Evolutionary conservation across 2,113 vertebrate genomes (phyloP).

Genomic region (Zapornia atra): DNA sequence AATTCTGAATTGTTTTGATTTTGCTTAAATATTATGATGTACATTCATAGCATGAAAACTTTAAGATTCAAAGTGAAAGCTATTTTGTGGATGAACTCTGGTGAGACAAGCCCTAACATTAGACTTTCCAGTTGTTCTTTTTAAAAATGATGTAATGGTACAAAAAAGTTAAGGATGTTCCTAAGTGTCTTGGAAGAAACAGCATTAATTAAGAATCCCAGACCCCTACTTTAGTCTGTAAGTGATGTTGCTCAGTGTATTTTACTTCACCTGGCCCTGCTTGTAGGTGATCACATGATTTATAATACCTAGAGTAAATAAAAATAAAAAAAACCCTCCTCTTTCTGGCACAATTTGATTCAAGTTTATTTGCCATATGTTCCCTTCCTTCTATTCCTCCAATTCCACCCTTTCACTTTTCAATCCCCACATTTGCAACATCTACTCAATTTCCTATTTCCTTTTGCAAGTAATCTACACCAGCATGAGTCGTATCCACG

Average conservation of each 20-base stretch:
- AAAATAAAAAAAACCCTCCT: not conserved
- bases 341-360: not conserved
- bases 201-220: not conserved
- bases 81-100: not conserved
- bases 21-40: not conserved
- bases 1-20: not conserved
- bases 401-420: not conserved
- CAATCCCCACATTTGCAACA: not conserved
- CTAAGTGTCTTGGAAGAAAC: not conserved
- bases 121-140: not conserved
- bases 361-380: not conserved
- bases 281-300: not conserved
- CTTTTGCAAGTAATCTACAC: not conserved
- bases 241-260: not conserved
- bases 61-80: not conserved
- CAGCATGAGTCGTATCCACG: not conserved
- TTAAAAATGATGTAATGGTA: not conserved
- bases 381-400: not conserved
- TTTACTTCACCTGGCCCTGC: not conserved
- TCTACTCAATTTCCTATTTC: not conserved
- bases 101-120: not conserved
- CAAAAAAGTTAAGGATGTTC: not conserved
- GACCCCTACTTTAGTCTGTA: rapidly evolving
- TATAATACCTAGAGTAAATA: not conserved
- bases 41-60: not conserved